Evolutionary conservation across 2,888 invertebrate species (phyloP), one percentile per base, ranked within the genome.

Genomic region (Eupithecia dodoneata): DNA sequence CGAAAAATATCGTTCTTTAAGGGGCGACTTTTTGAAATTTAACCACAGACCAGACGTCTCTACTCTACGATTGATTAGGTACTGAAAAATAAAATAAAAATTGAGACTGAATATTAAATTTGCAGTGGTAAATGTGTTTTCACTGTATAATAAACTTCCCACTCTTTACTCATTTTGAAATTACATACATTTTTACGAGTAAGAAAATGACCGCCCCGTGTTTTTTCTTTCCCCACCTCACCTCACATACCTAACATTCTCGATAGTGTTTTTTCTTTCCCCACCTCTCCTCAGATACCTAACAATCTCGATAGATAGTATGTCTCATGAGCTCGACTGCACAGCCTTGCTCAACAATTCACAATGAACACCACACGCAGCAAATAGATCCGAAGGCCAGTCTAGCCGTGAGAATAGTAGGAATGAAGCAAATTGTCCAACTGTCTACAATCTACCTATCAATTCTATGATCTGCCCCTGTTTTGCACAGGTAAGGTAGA

Each of bases 291-390:
- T 63, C 5, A 65, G 41, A 69, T 18, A 44, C n/a, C 15, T 44
- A 44, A 45, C 90, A 86, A 88, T 89, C 87, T 87, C 87, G 85
- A 87, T 87, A 87, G 86, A 63, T 30, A 59, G 18, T 87, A 86
- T 88, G 87, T 88, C 88, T 91, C 88, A 89, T 90, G 89, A 91
- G 86, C 85, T 87, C 82, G 42, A 85, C 42, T 45, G 41, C 44
- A n/a, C 87, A 92, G 87, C 90, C 91, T 92, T 91, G 91, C 85
- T 88, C 87, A 91, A 87, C 90, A 88, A 88, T 89, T 87, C 88
- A 89, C 90, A 92, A 90, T 89, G 85, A 88, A 85, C 86, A 88
- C 89, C 88, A 86, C 85, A 87, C 84, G 82, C 82, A 86, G 85
- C 84, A 84, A 86, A 88, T 88, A 87, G 85, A 88, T 83, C 84